Evolutionary conservation across 2,888 invertebrate species (phyloP).

Genomic region (Xylota segnis): DNA sequence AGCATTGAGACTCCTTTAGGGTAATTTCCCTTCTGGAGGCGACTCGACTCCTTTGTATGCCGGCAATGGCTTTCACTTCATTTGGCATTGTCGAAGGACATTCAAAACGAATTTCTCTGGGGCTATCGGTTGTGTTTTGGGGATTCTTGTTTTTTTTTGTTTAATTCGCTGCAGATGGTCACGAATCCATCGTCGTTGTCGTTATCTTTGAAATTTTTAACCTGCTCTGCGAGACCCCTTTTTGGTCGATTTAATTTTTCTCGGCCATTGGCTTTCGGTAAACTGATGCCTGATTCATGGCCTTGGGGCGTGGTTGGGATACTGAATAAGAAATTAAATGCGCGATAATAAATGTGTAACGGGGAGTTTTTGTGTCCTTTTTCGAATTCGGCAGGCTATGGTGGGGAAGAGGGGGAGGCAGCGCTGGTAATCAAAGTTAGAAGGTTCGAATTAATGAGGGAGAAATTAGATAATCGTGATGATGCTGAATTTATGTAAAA

Average conservation of each 20-base stretch:
- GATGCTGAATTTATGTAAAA: slow-evolving; percentile 52
- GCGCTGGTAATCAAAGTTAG: slow-evolving; percentile 44
- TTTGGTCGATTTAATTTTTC: slow-evolving; percentile 64
- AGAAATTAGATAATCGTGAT: slow-evolving; percentile 63
- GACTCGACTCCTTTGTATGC: slow-evolving; percentile 22
- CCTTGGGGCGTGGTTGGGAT: slow-evolving; percentile 51
- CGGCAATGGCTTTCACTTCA: slow-evolving; percentile 51
- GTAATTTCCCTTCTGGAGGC: slow-evolving; percentile 28
- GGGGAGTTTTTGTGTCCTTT: slow-evolving; percentile 22
- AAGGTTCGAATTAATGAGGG: slow-evolving; percentile 64
- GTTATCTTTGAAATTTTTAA: slow-evolving; percentile 31
- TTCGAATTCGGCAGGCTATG: not conserved
- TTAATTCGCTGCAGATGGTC: slow-evolving; percentile 71
- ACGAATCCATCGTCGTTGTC: slow-evolving; percentile 41
- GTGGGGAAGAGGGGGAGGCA: not conserved
- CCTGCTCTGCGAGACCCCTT: slow-evolving; percentile 29
- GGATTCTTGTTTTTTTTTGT: slow-evolving; percentile 16
- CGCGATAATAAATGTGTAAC: slow-evolving; percentile 46
- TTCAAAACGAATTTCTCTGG: slow-evolving; percentile 27
- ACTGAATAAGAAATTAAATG: slow-evolving; percentile 59
- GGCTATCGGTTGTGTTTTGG: not conserved
- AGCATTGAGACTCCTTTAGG: not conserved
- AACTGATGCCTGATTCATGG: slow-evolving; percentile 71
- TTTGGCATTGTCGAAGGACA: slow-evolving; percentile 40
- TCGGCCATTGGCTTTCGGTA: slow-evolving; percentile 51